Evolutionary conservation across 2,888 invertebrate genomes (phyloP), one percentile per base, ranked within the genome.

Genomic region (Siphonodentalium dalli): DNA sequence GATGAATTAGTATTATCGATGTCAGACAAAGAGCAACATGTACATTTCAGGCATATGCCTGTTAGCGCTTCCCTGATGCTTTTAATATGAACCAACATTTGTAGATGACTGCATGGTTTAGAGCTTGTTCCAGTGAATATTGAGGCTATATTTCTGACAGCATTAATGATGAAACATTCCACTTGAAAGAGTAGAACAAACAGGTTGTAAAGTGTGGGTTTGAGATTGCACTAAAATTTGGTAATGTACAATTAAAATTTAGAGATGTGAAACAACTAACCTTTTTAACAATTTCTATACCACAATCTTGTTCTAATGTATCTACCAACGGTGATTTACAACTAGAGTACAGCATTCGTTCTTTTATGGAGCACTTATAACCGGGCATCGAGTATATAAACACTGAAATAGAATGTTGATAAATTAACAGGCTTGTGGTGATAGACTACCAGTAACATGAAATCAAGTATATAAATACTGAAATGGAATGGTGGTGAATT

Each of bases 311-410:
- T 71, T 91, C 88, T 58, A 97, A 88, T 18, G 88, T 87, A 61
- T 92, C 90, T 47, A 95, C 85, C 63, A 99, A 88, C 18, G 94
- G 92, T 33, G 67, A 91, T 83, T 97, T 98, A 83, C 97, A 97
- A 74, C 96, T 96, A 0, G 98, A 97, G 83, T 98, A 99, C 79
- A 99, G 85, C 99, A 99, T 99, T 68, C 97, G 86, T 80, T 99
- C 98, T 77, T 94, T 97, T 70, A 99, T 93, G 60, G 94, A 90
- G 81, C 94, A 95, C 59, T 86, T 90, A 82, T 95, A 96, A 4
- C 97, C 96, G 3, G 99, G 98, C 92, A 99, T 95, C 8, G 97
- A 95, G 84, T 99, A 99, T 75, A 99, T 92, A 83, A 99, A 99
- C 58, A 99, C 93, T 93, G 74, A 51, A 75, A 78, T 37, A 43